These are phyloP conservation scores for Heteromurus nitidus DNA, from an alignment of 2,888 invertebrate species.

Conservation along the genomic window DNA sequence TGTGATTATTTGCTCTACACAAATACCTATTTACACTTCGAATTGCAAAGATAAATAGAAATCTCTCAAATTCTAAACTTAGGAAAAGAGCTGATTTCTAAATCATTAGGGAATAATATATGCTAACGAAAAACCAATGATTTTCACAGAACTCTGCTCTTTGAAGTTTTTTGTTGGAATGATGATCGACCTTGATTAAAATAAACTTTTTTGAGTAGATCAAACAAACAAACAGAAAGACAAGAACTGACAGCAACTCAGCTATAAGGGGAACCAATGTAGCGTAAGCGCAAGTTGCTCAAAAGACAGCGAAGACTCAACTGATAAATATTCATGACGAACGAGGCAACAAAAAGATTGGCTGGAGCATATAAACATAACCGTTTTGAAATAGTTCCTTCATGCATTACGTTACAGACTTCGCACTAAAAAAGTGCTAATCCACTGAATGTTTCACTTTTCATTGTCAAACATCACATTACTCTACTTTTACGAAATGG, in stretches of 20 bases:
- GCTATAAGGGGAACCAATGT: neutral
- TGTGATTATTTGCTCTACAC: no score
- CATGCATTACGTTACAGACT: neutral
- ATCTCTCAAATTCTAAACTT: no score
- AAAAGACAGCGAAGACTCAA: constrained; percentile 19
- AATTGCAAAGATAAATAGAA: no score
- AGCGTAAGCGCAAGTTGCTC: neutral
- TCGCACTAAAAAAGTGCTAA: constrained; percentile 11
- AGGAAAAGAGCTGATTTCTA: no score
- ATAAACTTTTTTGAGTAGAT: no score
- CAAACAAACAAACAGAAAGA: no score
- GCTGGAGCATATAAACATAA: constrained; percentile 25
- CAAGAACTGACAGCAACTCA: neutral
- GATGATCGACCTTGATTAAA: no score
- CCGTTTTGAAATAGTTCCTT: constrained; percentile 33
- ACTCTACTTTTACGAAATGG: constrained; percentile 50
- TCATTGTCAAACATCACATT: constrained; percentile 52
- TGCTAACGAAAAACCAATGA: no score
- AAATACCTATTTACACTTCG: no score
- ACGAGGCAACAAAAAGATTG: constrained; percentile 35
- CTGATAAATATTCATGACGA: constrained; percentile 38
- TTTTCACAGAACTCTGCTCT: no score
- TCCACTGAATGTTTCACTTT: constrained; percentile 40
- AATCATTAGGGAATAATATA: no score
- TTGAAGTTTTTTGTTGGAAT: no score